phyloP scores from a whole-genome alignment of 1,140 invertebrate species.

The Nasonia longicornis region DNA sequence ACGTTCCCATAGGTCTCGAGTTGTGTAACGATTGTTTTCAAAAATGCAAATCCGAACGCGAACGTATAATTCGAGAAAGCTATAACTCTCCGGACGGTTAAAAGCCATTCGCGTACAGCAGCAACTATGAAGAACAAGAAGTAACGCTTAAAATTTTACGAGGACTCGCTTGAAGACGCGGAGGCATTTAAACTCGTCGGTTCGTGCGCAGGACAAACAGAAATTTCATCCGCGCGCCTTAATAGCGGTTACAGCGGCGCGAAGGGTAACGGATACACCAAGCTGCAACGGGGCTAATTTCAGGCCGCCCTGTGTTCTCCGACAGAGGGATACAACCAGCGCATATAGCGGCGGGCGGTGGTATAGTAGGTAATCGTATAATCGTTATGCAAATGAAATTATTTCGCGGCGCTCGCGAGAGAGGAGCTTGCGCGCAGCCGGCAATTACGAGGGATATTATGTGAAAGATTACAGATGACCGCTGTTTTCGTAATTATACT shows the following conservation, averaged over 20 bases:
- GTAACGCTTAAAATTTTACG: background rate
- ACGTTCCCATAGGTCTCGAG: too few species aligned
- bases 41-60: background rate
- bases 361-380: slow-evolving; percentile 37
- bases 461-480: slow-evolving; percentile 44
- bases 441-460: slow-evolving; percentile 41
- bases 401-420: slow-evolving; percentile 37
- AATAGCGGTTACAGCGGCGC: slow-evolving; percentile 26
- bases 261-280: slow-evolving; percentile 14
- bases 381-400: slow-evolving; percentile 53
- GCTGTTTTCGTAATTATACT: slow-evolving; percentile 40
- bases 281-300: slow-evolving; percentile 26
- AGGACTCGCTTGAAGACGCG: background rate
- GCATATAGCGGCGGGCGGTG: background rate
- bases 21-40: background rate
- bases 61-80: background rate
- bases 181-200: background rate
- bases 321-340: background rate
- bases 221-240: slow-evolving; percentile 1
- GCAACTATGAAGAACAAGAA: too few species aligned
- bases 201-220: slow-evolving; percentile 11
- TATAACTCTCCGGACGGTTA: background rate
- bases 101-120: background rate
- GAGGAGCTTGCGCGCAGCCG: background rate
- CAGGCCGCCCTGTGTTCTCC: background rate